A percentile compares a stretch with the other conserved stretches of the same genome.
phyloP scores from a whole-genome alignment of 1,140 invertebrate species.

The Halictus rubicundus region DNA sequence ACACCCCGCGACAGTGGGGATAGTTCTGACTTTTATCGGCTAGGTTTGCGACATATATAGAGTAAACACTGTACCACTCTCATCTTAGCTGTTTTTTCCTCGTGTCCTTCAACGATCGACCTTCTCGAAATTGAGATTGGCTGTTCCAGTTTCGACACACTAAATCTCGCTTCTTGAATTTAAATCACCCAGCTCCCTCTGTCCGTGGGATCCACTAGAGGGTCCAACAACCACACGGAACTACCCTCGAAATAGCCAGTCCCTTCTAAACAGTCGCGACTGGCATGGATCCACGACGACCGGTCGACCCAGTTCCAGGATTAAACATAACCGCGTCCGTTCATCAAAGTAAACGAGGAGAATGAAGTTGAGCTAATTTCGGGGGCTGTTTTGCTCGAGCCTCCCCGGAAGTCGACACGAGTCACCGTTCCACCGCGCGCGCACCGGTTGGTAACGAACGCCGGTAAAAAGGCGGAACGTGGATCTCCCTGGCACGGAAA shows the following conservation, averaged over 20 bases:
- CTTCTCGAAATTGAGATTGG: too few species aligned
- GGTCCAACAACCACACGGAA: background rate
- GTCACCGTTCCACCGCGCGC: background rate
- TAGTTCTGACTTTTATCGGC: too few species aligned
- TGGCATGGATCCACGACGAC: background rate
- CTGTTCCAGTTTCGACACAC: too few species aligned
- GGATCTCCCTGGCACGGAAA: conserved; percentile 14
- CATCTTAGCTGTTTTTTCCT: too few species aligned
- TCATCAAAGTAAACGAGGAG: conserved; percentile 9
- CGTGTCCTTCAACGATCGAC: too few species aligned
- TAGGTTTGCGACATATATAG: too few species aligned
- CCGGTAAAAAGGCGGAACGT: conserved; percentile 29
- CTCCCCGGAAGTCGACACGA: background rate
- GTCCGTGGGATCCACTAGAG: too few species aligned
- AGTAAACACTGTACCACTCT: too few species aligned
- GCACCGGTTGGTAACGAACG: conserved; percentile 10
- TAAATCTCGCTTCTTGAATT: too few species aligned
- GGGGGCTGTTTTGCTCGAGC: conserved; percentile 13
- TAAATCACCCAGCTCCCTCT: background rate
- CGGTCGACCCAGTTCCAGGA: conserved; percentile 48
- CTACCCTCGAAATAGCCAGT: background rate
- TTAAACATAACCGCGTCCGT: conserved; percentile 37
- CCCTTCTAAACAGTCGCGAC: background rate
- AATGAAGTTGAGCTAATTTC: conserved; percentile 32
- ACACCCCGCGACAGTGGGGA: too few species aligned